Base-by-base conservation (phyloP, 2,113 vertebrate species). In the Fulica atra region DNA sequence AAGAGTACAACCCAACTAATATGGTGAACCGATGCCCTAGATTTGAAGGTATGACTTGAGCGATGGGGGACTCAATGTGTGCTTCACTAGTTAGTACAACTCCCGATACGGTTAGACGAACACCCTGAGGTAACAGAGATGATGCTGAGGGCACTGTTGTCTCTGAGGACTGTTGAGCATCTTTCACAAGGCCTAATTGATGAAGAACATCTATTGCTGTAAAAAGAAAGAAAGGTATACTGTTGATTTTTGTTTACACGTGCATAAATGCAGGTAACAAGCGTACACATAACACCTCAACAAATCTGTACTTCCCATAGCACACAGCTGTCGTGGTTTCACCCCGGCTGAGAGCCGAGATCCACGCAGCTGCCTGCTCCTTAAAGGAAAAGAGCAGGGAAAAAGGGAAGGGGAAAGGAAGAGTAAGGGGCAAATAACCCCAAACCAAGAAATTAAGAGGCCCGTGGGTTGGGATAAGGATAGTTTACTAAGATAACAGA, bases 201-300 rank as follows among this genome's bases (percentile, higher is more conserved):
- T 98, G 98, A 96, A 99, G 98, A 96, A 99, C 96, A 98, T 99
- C 99, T 98, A 99, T 98, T 96, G 98, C 99, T 99, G 97, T 31
- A 92, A 96, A 95, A 96, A 92, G 91, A 98, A 95, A 65, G 97
- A 92, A 93, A 92, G 78, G 95, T 65, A 72, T 54, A 74, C 61
- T 91, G 96, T 76, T 93, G 86, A 91, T 84, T 74, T 46, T 87
- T 4, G 42, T 95, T 94, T 77, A 73, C 44, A 26, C 82, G 14
- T 53, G 93, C 72, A 90, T 60, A 87, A 63, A 81, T 86, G 90
- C 57, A 92, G 33, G 74, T 36, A 14, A 81, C 16, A 90, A 89
- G 57, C 1, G 3, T 25, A 53, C 1, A 6, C 6, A 51, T 7
- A 36, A 19, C 9, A 40, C 48, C 68, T 54, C 50, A 59, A 59